Percentiles rank a stretch among this genome's conserved stretches.
Evolutionary conservation across 2,888 invertebrate genomes (phyloP).

Genomic region (Esperia sulphurella): DNA sequence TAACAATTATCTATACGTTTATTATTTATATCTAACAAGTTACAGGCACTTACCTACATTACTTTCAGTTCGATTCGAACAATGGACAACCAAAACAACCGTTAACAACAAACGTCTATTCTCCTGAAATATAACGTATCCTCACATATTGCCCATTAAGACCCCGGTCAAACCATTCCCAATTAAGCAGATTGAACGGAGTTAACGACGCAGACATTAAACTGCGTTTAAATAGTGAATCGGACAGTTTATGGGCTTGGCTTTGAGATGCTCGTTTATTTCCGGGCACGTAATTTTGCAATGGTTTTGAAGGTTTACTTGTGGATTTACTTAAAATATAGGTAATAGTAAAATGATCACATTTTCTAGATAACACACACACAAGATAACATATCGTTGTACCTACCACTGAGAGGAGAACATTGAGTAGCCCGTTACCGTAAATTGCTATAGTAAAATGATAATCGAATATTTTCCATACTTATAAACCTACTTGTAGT

Average conservation of each 20-base stretch:
- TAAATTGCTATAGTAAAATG: too few relatives aligned
- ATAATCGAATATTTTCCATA: too few relatives aligned
- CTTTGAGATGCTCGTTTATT: constrained; percentile 51
- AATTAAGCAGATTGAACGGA: constrained; percentile 73
- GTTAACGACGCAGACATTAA: constrained; percentile 62
- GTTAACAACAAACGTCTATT: constrained; percentile 12
- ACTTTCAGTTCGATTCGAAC: not conserved
- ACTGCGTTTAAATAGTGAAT: constrained; percentile 67
- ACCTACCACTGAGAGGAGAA: too few relatives aligned
- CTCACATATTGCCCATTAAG: constrained; percentile 49
- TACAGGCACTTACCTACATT: not conserved
- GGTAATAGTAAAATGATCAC: too few relatives aligned
- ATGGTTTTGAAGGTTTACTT: constrained; percentile 8
- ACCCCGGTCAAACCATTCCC: constrained; percentile 59
- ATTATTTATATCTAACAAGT: not conserved
- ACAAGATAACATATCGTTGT: too few relatives aligned
- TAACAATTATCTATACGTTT: too few relatives aligned
- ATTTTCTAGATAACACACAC: too few relatives aligned
- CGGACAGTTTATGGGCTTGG: constrained; percentile 62
- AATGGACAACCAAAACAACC: constrained; percentile 9
- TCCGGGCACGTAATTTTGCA: constrained; percentile 11
- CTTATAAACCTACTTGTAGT: too few relatives aligned
- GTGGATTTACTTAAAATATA: not conserved
- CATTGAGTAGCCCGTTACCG: too few relatives aligned
- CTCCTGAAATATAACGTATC: constrained; percentile 14